These are phyloP conservation scores for Lampris megalopsis DNA, from an alignment of 2,113 vertebrate species.

Conservation along the genomic window DNA sequence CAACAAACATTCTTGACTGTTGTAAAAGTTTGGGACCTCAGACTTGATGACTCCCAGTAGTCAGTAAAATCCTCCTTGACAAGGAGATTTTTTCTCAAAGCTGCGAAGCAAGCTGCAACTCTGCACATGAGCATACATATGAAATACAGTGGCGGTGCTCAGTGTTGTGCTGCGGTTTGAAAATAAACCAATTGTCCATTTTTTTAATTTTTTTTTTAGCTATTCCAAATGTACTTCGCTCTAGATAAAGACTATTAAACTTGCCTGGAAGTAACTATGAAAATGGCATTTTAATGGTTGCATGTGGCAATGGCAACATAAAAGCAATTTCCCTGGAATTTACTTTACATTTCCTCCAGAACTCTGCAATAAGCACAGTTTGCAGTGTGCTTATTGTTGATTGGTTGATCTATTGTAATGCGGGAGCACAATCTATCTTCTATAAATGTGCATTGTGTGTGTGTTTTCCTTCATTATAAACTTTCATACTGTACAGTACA, in stretches of 20 bases:
- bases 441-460: background rate
- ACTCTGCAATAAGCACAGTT: background rate
- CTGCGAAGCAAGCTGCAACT: background rate
- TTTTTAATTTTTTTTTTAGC: no score
- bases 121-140: background rate
- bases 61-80: slow-evolving; percentile 38
- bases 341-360: background rate
- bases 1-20: slow-evolving; percentile 69
- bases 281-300: no score
- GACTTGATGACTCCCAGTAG: slow-evolving; percentile 55
- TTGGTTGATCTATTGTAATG: background rate
- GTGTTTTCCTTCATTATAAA: no score
- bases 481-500: background rate
- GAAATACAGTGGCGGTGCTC: background rate
- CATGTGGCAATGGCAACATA: no score
- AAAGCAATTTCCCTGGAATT: background rate
- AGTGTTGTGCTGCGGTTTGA: no score
- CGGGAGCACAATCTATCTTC: background rate
- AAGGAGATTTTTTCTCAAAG: background rate
- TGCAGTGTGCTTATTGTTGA: background rate
- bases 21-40: slow-evolving; percentile 62
- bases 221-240: no score
- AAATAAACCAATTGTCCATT: no score
- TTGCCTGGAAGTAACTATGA: no score
- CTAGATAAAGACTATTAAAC: no score